These are phyloP conservation scores for Melieria omissa DNA, from an alignment of 2,888 invertebrate genomes.

Conservation along the genomic window DNA sequence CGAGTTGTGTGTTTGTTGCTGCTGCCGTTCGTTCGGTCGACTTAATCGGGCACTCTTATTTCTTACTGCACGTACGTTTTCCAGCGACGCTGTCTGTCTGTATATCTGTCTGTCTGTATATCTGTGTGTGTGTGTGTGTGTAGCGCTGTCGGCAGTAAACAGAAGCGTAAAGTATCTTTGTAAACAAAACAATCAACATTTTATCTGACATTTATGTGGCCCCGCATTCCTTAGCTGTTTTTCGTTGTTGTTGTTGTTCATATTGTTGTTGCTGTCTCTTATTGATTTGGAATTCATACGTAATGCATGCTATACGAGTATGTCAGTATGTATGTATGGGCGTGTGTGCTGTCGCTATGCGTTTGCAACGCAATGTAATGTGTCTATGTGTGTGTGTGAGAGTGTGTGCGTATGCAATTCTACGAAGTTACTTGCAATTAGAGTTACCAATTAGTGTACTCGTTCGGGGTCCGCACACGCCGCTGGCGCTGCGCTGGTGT, in stretches of 20 bases:
- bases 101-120: not conserved
- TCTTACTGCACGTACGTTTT: conserved; percentile 20
- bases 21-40: conserved; percentile 10
- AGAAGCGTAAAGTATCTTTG: conserved; percentile 46
- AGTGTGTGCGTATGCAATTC: conserved; percentile 22
- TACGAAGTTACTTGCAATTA: not conserved
- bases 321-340: not conserved
- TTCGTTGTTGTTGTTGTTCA: conserved; percentile 11
- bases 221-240: conserved; percentile 49
- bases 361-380: not conserved
- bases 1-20: conserved; percentile 7
- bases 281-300: conserved; percentile 34
- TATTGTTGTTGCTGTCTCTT: conserved; percentile 18
- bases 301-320: conserved; percentile 16
- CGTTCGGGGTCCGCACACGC: no score
- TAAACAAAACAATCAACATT: conserved; percentile 50
- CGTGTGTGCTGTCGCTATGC: not conserved
- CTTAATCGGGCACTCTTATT: conserved; percentile 34
- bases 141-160: conserved; percentile 37
- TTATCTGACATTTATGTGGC: conserved; percentile 50
- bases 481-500: not conserved
- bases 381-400: not conserved
- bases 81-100: not conserved
- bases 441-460: no score
- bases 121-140: conserved; percentile 10